A percentile compares a stretch with the other conserved stretches of the same genome.
phyloP scores from a whole-genome alignment of 2,888 invertebrate genomes.

The Elgonia sp. region DNA sequence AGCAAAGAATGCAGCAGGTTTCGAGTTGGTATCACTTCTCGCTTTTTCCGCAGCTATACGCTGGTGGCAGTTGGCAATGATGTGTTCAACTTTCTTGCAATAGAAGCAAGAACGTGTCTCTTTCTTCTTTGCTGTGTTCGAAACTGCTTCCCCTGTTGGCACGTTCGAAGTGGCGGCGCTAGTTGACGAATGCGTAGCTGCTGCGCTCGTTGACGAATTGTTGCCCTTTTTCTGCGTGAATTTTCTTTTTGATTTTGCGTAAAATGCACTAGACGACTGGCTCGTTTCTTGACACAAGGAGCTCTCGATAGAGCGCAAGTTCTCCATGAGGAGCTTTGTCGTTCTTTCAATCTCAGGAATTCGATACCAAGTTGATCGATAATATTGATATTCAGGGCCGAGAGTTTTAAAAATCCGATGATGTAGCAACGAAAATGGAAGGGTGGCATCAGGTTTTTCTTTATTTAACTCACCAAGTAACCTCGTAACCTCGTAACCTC shows the following conservation, averaged over 20 bases:
- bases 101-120: constrained; percentile 71
- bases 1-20: constrained; percentile 68
- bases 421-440: constrained; percentile 75
- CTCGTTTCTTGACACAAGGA: constrained; percentile 46
- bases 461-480: constrained; percentile 69
- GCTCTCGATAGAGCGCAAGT: constrained; percentile 73
- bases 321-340: constrained; percentile 69
- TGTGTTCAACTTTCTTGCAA: constrained; percentile 71
- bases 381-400: constrained; percentile 73
- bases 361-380: constrained; percentile 75
- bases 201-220: constrained; percentile 17
- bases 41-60: constrained; percentile 41
- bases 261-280: constrained; percentile 62
- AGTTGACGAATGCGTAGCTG: not conserved
- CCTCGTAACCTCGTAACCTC: constrained; percentile 63
- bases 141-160: too few species aligned
- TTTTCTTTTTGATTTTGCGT: constrained; percentile 50
- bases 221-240: constrained; percentile 13
- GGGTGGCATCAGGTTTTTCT: constrained; percentile 60
- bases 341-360: constrained; percentile 72
- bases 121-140: not conserved
- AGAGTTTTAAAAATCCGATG: constrained; percentile 78
- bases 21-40: not conserved
- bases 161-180: too few species aligned
- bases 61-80: constrained; percentile 68